A percentile compares a stretch with the other conserved stretches of the same genome.
Conservation (phyloP, 92 coral and sea anemone species). For the Parazoanthus atlanticus region DNA sequence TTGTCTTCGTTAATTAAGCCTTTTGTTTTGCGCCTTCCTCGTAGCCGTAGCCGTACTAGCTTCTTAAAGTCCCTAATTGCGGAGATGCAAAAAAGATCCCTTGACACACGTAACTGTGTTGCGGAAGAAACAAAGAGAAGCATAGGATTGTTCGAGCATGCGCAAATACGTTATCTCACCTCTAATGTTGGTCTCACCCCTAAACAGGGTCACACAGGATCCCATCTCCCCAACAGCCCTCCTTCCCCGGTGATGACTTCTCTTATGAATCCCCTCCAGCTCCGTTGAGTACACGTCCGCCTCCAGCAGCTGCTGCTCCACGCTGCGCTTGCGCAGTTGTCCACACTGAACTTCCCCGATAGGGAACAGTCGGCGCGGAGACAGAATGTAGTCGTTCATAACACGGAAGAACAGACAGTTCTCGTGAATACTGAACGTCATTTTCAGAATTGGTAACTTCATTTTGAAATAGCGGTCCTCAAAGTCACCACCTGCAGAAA, state of each 20-base stretch:
- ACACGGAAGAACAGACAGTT: conserved; percentile 82
- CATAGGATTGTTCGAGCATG: background rate
- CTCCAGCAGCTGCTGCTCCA: conserved; percentile 72
- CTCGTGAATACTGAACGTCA: conserved; percentile 79
- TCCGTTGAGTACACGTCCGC: conserved; percentile 84
- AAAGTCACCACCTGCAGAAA: conserved; percentile 81
- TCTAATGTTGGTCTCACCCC: conserved; percentile 46
- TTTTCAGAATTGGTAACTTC: conserved; percentile 82
- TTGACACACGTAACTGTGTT: too few relatives aligned
- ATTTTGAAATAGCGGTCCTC: conserved; percentile 92
- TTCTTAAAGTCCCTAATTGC: too few relatives aligned
- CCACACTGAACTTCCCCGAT: conserved; percentile 82
- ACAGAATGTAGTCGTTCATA: conserved; percentile 64
- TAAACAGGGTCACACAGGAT: conserved; percentile 62
- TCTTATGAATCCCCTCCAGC: conserved; percentile 74
- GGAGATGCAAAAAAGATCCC: too few relatives aligned
- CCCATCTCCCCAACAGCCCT: conserved; percentile 62
- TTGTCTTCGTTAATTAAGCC: too few relatives aligned
- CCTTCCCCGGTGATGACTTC: conserved; percentile 57
- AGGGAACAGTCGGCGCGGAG: conserved; percentile 81
- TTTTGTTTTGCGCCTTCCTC: too few relatives aligned
- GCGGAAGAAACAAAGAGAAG: too few relatives aligned
- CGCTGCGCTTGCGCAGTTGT: conserved; percentile 70
- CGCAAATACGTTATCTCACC: background rate
- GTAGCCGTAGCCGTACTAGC: too few relatives aligned